Percentiles rank a stretch among this genome's conserved stretches.
phyloP scores from a whole-genome alignment of 2,888 invertebrate species.

The Synergus itoensis region DNA sequence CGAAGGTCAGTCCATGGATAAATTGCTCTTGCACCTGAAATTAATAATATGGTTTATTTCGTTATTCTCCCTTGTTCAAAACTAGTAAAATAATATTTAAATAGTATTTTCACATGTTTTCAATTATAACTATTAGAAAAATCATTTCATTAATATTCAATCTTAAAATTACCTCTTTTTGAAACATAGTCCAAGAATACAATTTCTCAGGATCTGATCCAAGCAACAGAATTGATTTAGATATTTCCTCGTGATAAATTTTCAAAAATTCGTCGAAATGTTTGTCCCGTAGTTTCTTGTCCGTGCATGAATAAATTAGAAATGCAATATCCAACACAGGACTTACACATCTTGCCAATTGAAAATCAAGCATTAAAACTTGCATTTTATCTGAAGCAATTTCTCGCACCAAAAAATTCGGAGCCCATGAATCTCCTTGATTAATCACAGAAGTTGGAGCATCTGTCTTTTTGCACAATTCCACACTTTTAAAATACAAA shows the following conservation, averaged over 20 bases:
- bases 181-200: constrained; percentile 79
- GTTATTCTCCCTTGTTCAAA: background rate
- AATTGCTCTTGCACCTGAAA: constrained; percentile 79
- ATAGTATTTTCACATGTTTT: no score
- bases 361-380: constrained; percentile 85
- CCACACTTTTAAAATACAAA: constrained; percentile 79
- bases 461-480: constrained; percentile 74
- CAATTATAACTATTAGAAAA: no score
- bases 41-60: constrained; percentile 28
- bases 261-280: constrained; percentile 82
- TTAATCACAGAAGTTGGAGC: constrained; percentile 80
- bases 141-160: background rate
- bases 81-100: no score
- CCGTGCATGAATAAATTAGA: constrained; percentile 83
- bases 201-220: constrained; percentile 82
- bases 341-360: constrained; percentile 81
- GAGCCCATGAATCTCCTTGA: constrained; percentile 88
- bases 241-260: constrained; percentile 82
- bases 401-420: constrained; percentile 84
- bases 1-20: constrained; percentile 81
- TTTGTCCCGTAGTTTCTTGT: constrained; percentile 79
- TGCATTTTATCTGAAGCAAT: constrained; percentile 65
- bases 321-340: constrained; percentile 82
- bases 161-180: constrained; percentile 76
- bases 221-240: constrained; percentile 79